Evolutionary conservation across 2,797 vertebrate genomes (phyloP), one percentile per base, ranked within the genome.

Genomic region (Kryptolebias ocellatus): DNA sequence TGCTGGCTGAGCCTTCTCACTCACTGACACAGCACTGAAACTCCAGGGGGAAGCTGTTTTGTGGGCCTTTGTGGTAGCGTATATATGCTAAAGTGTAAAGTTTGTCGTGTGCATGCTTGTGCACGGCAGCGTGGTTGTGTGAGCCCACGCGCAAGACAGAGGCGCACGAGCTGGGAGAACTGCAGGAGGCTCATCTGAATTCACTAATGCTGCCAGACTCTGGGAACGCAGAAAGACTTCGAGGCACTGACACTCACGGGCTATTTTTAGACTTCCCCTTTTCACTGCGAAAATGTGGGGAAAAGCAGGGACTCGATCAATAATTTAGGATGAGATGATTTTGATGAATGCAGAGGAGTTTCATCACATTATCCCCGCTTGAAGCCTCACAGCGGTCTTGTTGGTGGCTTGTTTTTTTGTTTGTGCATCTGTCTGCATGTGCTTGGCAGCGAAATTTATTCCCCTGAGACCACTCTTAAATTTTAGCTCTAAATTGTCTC

Each of bases 241-340:
- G 78, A 85, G 87, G 89, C 74, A 89, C 76, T 67, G 86, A 75
- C 66, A 42, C 78, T 83, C 69, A 24, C 66, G 12, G 59, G 67
- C 81, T 92, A 90, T 90, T 90, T 90, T 83, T 92, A 92, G 89
- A 81, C 78, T 79, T 72, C 64, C 80, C 58, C 77, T 79, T 81
- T 86, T 55, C 78, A 60, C 44, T 4, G 80, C 28, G 17, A 55
- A 75, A 89, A 84, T 52, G 74, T 69, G 71, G 76, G 82, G 74
- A 70, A 85, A 81, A 51, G 74, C 47, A 85, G 79, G 76, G 78
- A 85, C 76, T 64, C 14, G 73, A 90, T 93, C 82, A 92, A 89
- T 92, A 89, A 92, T 92, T 92, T 72, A 93, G 79, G 90, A 80
- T 20, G 34, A 74, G 71, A 74, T 55, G 71, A 86, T 88, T 90